A percentile compares a stretch with the other conserved stretches of the same genome.
These are phyloP conservation scores for Cheilosia vernalis DNA, from an alignment of 2,888 invertebrate genomes.

Conservation along the genomic window DNA sequence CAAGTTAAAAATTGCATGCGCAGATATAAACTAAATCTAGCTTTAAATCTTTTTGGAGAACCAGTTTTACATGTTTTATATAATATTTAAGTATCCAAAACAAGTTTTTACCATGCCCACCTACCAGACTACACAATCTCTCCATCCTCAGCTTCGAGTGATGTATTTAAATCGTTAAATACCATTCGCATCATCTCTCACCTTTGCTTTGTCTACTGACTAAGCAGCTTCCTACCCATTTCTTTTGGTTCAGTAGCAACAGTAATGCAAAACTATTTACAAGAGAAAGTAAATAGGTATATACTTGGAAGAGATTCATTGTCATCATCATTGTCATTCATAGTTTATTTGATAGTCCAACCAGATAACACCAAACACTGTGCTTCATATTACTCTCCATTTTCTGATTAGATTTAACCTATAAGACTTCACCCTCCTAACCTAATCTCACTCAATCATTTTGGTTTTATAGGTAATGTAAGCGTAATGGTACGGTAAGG, in stretches of 20 bases:
- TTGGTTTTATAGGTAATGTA: conserved; percentile 3
- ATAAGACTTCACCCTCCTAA: conserved; percentile 48
- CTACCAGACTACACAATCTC: conserved; percentile 28
- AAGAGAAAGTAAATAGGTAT: conserved; percentile 28
- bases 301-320: conserved; percentile 45
- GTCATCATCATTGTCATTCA: conserved; percentile 28
- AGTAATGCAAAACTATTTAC: conserved; percentile 24
- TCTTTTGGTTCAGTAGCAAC: not conserved
- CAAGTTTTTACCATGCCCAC: conserved; percentile 47
- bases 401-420: conserved; percentile 3
- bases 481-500: not conserved
- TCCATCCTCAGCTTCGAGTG: conserved; percentile 2
- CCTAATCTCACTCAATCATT: conserved; percentile 60
- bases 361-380: not conserved
- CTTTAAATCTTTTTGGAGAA: conserved; percentile 52
- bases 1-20: conserved; percentile 50
- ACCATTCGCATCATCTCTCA: conserved; percentile 48
- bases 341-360: conserved; percentile 6
- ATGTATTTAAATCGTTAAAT: conserved; percentile 16
- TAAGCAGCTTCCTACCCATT: not conserved
- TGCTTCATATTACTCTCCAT: conserved; percentile 11
- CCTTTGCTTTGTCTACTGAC: conserved; percentile 19
- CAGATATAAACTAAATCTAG: conserved; percentile 27
- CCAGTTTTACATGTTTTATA: conserved; percentile 48
- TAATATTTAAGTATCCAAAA: conserved; percentile 54